A percentile compares a stretch with the other conserved stretches of the same genome.
Conservation (phyloP, 2,113 vertebrate genomes). For the Pungitius pungitius region DNA sequence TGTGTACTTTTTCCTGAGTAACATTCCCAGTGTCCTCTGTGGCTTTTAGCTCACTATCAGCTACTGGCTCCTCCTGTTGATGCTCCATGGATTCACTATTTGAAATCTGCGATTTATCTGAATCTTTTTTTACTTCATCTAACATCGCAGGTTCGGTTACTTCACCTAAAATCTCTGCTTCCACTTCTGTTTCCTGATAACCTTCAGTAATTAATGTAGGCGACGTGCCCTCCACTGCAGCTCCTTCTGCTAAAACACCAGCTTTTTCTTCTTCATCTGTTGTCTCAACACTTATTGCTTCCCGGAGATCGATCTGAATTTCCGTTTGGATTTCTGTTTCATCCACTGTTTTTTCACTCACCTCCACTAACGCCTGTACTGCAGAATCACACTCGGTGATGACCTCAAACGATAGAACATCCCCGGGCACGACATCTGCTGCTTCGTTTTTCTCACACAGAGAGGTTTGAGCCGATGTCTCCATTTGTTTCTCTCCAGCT, state of each 20-base stretch:
- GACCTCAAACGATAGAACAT: slow-evolving; percentile 31
- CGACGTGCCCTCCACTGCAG: background rate
- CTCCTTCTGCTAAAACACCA: slow-evolving; percentile 6
- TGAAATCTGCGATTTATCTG: slow-evolving; percentile 18
- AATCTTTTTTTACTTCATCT: slow-evolving; percentile 19
- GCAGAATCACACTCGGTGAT: slow-evolving; percentile 39
- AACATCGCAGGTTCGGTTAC: background rate
- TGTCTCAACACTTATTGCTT: slow-evolving; percentile 19
- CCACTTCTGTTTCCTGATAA: slow-evolving; percentile 28
- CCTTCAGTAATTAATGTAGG: background rate
- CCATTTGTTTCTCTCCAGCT: slow-evolving; percentile 29
- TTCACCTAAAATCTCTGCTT: slow-evolving; percentile 27
- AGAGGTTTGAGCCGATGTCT: slow-evolving; percentile 12
- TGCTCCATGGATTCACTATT: slow-evolving; percentile 15
- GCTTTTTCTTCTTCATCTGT: slow-evolving; percentile 6
- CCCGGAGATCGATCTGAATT: slow-evolving; percentile 60
- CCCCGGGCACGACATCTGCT: slow-evolving; percentile 7
- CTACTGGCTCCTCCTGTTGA: slow-evolving; percentile 15
- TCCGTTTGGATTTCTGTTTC: slow-evolving; percentile 58
- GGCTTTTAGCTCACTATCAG: background rate
- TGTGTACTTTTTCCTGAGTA: slow-evolving; percentile 34
- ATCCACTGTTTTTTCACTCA: slow-evolving; percentile 40
- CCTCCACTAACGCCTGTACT: slow-evolving; percentile 47
- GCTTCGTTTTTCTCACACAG: slow-evolving; percentile 17
- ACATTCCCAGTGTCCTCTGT: slow-evolving; percentile 11